Conservation (phyloP, 2,888 invertebrate species). For the Dynastes maya region DNA sequence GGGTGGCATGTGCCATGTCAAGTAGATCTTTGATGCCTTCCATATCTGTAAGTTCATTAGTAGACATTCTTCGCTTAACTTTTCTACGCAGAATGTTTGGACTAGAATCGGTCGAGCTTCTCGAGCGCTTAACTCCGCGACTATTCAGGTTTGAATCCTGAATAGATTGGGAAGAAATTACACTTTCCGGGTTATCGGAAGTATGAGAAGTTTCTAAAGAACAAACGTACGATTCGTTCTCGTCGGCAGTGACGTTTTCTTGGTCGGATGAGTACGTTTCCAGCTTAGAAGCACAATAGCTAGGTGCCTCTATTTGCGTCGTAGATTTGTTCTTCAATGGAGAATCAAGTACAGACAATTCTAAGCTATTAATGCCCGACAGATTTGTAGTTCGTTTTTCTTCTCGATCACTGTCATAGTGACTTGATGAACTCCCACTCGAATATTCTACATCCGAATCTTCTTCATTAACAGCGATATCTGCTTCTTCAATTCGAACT, state of each 20-base stretch:
- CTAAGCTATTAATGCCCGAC: background rate
- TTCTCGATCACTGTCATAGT: conserved; percentile 23
- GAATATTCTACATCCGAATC: background rate
- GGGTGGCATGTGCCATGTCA: background rate
- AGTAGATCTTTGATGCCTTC: conserved; percentile 19
- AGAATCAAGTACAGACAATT: background rate
- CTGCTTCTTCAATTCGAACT: background rate
- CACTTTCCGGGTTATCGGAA: background rate
- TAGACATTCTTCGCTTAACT: conserved; percentile 6
- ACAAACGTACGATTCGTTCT: background rate
- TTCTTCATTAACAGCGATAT: background rate
- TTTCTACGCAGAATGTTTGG: background rate
- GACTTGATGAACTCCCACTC: conserved; percentile 10
- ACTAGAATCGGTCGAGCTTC: background rate
- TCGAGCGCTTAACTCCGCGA: background rate
- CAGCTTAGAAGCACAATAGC: background rate
- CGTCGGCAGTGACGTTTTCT: background rate
- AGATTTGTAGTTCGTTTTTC: background rate
- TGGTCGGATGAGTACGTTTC: background rate
- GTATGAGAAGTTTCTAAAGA: background rate
- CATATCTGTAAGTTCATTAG: background rate
- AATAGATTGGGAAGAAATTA: background rate
- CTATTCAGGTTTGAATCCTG: background rate
- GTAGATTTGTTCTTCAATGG: background rate
- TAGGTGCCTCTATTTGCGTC: background rate